Base-by-base conservation (phyloP, 1,140 invertebrate species). In the Bombyx mandarina region DNA sequence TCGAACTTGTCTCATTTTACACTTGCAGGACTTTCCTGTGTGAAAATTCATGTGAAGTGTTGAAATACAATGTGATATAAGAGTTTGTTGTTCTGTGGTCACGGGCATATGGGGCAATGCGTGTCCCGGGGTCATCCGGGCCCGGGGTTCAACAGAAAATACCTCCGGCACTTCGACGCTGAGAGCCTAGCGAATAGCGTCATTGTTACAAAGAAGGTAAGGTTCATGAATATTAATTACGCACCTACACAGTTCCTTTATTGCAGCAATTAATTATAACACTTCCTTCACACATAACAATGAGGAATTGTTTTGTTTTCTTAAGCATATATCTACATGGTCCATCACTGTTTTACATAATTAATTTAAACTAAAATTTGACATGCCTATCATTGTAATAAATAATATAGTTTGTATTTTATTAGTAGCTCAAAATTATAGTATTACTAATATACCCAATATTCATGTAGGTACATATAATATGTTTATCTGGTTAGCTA, bases 31-130 rank as follows among this genome's bases (percentile, higher is more conserved):
- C 26, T 50, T 35, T 51, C 22, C 50, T 47, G 62, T 60, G 52
- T 50, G 55, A 60, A 60, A 43, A 51, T 53, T 42, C 12, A 43
- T 56, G 55, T 58, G 47, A 44, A 60, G 56, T 58, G 57, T 54
- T 35, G 52, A 35, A 53, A 56, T 48, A 10, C 18, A 48, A 48
- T 60, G 59, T 66, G 58, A 67, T 63, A 73, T 75, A 72, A 75
- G 72, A 65, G 57, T 67, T 75, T 73, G 70, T 72, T 65, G 65
- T 65, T 65, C 60, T 65, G 68, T 78, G 75, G 67, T 60, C 50
- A 61, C 71, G 69, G 64, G 74, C 82, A 65, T 86, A 86, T 86
- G 82, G 82, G 82, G 79, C 82, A 86, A 86, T 86, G 82, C 76
- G 81, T 86, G 67, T 86, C 82, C 78, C 81, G 82, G 81, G 76